A percentile compares a stretch with the other conserved stretches of the same genome.
Evolutionary conservation across 2,113 vertebrate genomes (phyloP).

Genomic region (Corythaeola cristata): DNA sequence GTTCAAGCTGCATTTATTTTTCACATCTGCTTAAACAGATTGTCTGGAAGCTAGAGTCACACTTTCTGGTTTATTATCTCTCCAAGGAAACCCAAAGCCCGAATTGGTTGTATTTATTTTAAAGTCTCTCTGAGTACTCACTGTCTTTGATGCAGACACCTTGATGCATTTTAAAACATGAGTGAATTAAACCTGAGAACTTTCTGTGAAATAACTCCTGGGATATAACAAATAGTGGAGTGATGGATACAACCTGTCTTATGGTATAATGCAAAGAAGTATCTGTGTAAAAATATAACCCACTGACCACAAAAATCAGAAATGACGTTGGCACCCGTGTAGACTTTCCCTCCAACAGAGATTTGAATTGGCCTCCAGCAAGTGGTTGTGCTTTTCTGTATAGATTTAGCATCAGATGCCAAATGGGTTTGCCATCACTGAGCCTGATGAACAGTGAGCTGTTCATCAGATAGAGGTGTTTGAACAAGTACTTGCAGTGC

Average conservation of each 20-base stretch:
- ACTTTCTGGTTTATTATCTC: constrained; percentile 8
- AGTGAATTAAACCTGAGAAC: background rate
- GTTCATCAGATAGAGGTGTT: background rate
- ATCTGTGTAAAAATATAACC: background rate
- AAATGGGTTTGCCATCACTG: background rate
- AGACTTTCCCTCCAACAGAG: background rate
- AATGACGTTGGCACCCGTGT: background rate
- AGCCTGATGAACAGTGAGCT: background rate
- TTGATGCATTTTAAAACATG: background rate
- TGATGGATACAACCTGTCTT: background rate
- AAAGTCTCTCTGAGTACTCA: background rate
- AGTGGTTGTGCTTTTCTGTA: background rate
- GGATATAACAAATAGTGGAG: background rate
- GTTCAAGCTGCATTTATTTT: constrained; percentile 2
- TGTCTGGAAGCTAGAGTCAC: background rate
- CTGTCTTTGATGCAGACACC: background rate
- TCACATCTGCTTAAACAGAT: constrained; percentile 39
- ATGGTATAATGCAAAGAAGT: background rate
- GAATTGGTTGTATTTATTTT: background rate
- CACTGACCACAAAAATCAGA: background rate
- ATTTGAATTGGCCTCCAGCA: background rate
- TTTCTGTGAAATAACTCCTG: background rate
- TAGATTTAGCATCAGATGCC: background rate
- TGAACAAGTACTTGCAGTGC: background rate
- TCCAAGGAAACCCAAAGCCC: background rate